Evolutionary conservation across 2,113 vertebrate genomes (phyloP).

Genomic region (Lagopus muta): DNA sequence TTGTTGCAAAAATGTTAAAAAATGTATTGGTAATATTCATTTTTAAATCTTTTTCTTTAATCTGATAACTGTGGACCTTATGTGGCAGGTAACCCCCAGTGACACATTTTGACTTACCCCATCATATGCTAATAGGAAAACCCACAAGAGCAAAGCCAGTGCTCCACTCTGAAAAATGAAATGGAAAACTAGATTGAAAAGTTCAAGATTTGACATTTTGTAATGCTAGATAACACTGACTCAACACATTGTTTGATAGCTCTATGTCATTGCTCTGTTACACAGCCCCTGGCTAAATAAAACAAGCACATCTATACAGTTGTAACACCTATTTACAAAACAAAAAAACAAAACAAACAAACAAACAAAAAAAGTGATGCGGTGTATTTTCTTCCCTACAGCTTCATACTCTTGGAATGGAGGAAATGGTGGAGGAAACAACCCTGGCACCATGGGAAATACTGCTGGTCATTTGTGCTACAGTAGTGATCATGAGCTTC

Average conservation of each 20-base stretch:
- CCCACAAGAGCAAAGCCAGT: not conserved
- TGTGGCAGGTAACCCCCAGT: not conserved
- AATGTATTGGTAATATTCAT: no score
- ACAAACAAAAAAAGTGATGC: not conserved
- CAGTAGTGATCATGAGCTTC: constrained; percentile 69
- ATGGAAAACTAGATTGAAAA: not conserved
- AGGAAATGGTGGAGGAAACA: not conserved
- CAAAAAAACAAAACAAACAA: no score
- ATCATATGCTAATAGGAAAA: not conserved
- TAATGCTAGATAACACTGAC: not conserved
- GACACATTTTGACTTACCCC: not conserved
- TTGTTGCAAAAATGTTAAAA: not conserved
- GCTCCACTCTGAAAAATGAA: not conserved
- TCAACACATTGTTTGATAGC: not conserved
- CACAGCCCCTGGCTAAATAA: not conserved
- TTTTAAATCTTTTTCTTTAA: not conserved
- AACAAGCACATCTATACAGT: not conserved
- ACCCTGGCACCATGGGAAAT: constrained; percentile 67
- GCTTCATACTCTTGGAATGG: not conserved
- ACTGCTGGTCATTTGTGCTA: constrained; percentile 66
- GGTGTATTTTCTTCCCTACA: not conserved
- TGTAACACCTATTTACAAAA: not conserved
- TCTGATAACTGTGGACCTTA: not conserved
- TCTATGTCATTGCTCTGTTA: not conserved
- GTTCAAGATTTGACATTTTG: not conserved